These are phyloP conservation scores for Drosophila lutescens DNA, from an alignment of 2,888 invertebrate genomes.

Conservation along the genomic window DNA sequence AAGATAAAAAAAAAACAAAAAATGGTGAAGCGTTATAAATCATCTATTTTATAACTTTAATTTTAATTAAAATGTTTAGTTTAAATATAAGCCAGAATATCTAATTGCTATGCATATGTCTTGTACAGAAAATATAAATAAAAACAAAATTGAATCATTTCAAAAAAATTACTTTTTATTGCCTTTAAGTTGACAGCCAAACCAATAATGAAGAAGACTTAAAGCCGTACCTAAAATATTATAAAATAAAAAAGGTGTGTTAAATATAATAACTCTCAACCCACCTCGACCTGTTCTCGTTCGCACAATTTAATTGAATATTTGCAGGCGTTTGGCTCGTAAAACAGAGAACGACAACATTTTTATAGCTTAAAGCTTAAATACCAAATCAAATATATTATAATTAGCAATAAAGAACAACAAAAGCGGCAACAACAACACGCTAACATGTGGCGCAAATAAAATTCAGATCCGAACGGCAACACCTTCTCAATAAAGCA, in stretches of 20 bases:
- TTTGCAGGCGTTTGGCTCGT: constrained; percentile 32
- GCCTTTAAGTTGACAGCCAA: background rate
- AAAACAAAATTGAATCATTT: too few species aligned
- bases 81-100: too few species aligned
- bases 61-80: too few species aligned
- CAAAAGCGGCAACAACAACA: constrained; percentile 21
- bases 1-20: too few species aligned
- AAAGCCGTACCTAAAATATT: background rate
- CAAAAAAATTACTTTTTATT: background rate
- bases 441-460: constrained; percentile 45
- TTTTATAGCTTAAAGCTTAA: constrained; percentile 64
- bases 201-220: background rate
- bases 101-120: too few species aligned
- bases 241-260: constrained; percentile 14
- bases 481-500: constrained; percentile 78
- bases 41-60: too few species aligned
- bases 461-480: constrained; percentile 59
- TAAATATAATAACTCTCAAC: constrained; percentile 8
- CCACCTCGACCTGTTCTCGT: constrained; percentile 25
- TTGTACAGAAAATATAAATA: too few species aligned
- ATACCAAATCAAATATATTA: constrained; percentile 70
- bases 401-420: constrained; percentile 62
- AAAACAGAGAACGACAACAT: constrained; percentile 48
- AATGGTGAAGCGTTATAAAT: too few species aligned
- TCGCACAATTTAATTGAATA: constrained; percentile 48